Percentiles rank a stretch among this genome's conserved stretches.
These are phyloP conservation scores for Thamnophis sirtalis DNA, from an alignment of 2,113 vertebrate genomes.

Conservation along the genomic window DNA sequence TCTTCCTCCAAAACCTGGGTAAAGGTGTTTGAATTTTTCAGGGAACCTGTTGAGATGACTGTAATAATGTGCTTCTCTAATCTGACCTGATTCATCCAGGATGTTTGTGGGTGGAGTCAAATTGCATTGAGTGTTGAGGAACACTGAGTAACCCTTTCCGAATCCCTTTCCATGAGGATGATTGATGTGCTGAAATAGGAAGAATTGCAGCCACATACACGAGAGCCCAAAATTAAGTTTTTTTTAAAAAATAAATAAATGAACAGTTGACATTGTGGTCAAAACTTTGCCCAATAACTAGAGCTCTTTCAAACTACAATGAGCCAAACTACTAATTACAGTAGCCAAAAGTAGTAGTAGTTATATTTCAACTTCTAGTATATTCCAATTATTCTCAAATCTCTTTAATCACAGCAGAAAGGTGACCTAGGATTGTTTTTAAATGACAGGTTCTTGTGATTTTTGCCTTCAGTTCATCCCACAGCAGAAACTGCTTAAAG, in stretches of 20 bases:
- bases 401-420: not conserved
- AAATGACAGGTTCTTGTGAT: not conserved
- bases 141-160: slow-evolving; percentile 47
- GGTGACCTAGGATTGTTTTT: not conserved
- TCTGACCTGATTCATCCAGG: slow-evolving; percentile 38
- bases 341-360: not conserved
- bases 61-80: slow-evolving; percentile 41
- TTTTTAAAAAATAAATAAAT: not conserved
- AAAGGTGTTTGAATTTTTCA: not conserved
- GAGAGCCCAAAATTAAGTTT: not conserved
- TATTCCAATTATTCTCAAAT: slow-evolving; percentile 34
- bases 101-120: slow-evolving; percentile 48
- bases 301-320: not conserved
- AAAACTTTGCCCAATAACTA: not conserved
- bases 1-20: slow-evolving; percentile 18
- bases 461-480: not conserved
- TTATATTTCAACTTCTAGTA: not conserved
- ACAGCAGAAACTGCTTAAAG: not conserved
- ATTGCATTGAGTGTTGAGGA: slow-evolving; percentile 43
- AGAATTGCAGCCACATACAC: not conserved
- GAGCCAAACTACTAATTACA: not conserved
- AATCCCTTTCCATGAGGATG: slow-evolving; percentile 59
- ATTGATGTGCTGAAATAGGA: slow-evolving; percentile 37
- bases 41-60: slow-evolving; percentile 6
- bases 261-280: not conserved